Base-by-base conservation (phyloP, 2,888 invertebrate species). In the Exocentrus adspersus region DNA sequence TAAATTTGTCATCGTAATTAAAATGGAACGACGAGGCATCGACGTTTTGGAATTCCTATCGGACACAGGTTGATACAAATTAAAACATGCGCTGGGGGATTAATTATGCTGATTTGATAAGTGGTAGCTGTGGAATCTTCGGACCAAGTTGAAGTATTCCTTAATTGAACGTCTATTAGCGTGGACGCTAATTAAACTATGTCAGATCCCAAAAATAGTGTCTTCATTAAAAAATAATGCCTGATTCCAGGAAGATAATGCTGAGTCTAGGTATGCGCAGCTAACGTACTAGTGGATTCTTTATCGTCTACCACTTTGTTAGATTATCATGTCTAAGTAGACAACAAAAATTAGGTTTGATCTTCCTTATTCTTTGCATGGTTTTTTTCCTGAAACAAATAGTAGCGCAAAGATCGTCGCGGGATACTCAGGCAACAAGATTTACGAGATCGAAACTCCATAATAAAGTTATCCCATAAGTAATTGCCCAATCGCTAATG, bases 1-100 rank as follows among this genome's bases (percentile, higher is more conserved):
- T 68, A 66, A 64, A 64, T 65, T 68, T 68, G 68, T 68, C 63
- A 53, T 19, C 42, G 54, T 63, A 65, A 65, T 68, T 65, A 57
- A 57, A 57, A 57, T 30, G 32, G 28, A 46, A 46, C 32, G 42
- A 32, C 32, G 16, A 46, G 30, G 45, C 16, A 57, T 57, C 57
- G 57, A 45, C 56, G 45, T 45, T 19, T 30, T 1, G 21, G 57
- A 56, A 56, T 46, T 45, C 46, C 14, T 21, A 20, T 24, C 20
- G 24, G 21, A 42, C 43, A 24, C 37, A 20, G 54, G 48, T 4
- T 9, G 19, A 16, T 16, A 48, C 48, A 30, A 48, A 48, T 48
- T 48, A 48, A 48, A 48, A 48, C 48, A 48, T 48, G 48, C 48
- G 28, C 48, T 12, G 9, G 14, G 12, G 28, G 37, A 37, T 37